A percentile compares a stretch with the other conserved stretches of the same genome.
Evolutionary conservation across 2,797 vertebrate species (phyloP).

Genomic region (Centroberyx gerrardi): DNA sequence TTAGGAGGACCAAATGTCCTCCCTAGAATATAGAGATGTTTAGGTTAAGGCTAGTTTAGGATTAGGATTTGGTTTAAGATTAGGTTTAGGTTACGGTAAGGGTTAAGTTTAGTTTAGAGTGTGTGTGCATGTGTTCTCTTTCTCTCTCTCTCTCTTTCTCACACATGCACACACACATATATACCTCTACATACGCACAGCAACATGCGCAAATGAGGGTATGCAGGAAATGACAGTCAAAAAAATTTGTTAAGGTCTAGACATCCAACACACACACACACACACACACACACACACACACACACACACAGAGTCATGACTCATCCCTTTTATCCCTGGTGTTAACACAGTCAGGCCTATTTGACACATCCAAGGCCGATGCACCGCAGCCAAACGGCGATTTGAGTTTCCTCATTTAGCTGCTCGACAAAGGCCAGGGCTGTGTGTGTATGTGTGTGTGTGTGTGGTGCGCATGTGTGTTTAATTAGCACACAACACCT

Average conservation of each 20-base stretch:
- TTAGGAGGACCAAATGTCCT: slow-evolving; percentile 12
- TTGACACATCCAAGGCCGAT: slow-evolving; percentile 44
- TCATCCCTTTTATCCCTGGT: slow-evolving; percentile 48
- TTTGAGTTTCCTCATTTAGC: slow-evolving; percentile 56
- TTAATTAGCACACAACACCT: slow-evolving; percentile 67
- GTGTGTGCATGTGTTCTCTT: no score
- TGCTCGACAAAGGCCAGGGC: slow-evolving; percentile 39
- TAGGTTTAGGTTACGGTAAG: neutral
- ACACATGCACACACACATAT: no score
- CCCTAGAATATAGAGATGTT: neutral
- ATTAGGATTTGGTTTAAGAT: slow-evolving; percentile 17
- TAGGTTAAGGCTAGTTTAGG: neutral
- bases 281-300: slow-evolving; percentile 18
- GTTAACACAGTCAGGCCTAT: slow-evolving; percentile 53
- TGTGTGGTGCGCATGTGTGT: slow-evolving; percentile 46
- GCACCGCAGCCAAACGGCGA: slow-evolving; percentile 35
- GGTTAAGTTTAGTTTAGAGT: neutral
- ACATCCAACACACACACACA: slow-evolving; percentile 4
- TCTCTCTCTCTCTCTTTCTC: no score
- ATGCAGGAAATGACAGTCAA: neutral
- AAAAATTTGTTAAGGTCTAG: neutral
- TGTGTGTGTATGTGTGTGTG: slow-evolving; percentile 41
- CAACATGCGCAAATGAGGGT: no score
- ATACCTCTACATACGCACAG: no score
- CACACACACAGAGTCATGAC: slow-evolving; percentile 31